phyloP scores from a whole-genome alignment of 1,140 invertebrate species.

The Whitmania pigra region DNA sequence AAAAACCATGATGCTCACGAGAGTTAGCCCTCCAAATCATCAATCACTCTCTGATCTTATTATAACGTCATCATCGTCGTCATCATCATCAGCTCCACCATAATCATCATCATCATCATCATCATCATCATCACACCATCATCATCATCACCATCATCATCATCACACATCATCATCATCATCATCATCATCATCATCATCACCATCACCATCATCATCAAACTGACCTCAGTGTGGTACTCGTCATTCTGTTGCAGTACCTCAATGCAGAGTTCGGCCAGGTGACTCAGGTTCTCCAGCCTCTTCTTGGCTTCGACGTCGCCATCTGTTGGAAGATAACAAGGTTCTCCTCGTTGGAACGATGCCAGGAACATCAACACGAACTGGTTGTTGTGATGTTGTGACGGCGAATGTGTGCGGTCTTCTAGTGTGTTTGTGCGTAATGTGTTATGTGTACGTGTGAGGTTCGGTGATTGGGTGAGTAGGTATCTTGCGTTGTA shows the following conservation, averaged over 20 bases:
- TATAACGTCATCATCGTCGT: no score
- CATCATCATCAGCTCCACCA: background rate
- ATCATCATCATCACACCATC: background rate
- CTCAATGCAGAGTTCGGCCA: constrained; percentile 95
- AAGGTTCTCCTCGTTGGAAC: background rate
- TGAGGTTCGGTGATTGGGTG: no score
- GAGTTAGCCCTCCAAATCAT: no score
- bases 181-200: constrained; percentile 23
- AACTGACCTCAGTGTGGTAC: constrained; percentile 94
- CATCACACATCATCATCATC: background rate
- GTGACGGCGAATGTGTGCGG: no score
- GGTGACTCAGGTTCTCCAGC: constrained; percentile 87
- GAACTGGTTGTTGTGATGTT: no score
- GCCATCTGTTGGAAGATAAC: constrained; percentile 23
- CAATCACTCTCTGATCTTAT: no score
- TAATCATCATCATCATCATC: background rate
- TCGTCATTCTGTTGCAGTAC: constrained; percentile 97
- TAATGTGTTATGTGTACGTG: no score
- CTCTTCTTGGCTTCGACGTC: constrained; percentile 48
- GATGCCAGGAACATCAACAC: background rate
- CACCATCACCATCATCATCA: no score
- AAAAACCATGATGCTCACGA: no score
- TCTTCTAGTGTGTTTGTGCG: no score
- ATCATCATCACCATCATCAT: constrained; percentile 13
- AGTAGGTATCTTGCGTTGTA: no score